Base-by-base conservation (phyloP, 2,888 invertebrate species). In the Dilophus febrilis region DNA sequence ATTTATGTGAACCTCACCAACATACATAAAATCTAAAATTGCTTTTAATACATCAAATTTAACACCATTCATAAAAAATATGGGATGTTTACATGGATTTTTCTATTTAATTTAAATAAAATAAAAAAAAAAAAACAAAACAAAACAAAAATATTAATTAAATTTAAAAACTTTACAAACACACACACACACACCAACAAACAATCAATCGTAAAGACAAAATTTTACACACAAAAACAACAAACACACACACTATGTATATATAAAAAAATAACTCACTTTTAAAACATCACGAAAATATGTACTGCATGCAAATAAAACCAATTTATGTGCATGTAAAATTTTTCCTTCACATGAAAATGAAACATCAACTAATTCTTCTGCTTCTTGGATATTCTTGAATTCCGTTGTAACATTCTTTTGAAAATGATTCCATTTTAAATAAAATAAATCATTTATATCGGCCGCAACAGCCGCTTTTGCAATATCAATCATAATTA, bases 1-100 rank as follows among this genome's bases (percentile, higher is more conserved):
- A 2, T 44, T 44, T 3, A 48, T 43, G 10, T 45, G 44, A 4
- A 48, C 46, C 32, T 48, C 46, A 8, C 48, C 48, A 19, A 43
- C 26, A 30, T 48, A 48, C 41, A 48, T 40, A 34, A 44, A 48
- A 17, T 48, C 44, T 12, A 48, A 37, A 11, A 48, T 44, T 16
- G 46, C 45, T 30, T 45, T 42, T 10, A 48, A 26, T 10, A 48
- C 43, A 19, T 44, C 42, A 35, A 41, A 41, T 28, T 43, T 43
- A 2, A 48, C 45, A 16, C 44, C 45, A 36, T 44, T 44, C 38
- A 48, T 46, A 32, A 43, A 45, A 40, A 48, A 42, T 10, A 44
- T 38, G 17, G 44, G 44, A 40, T 46, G 43, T 14, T 38, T n/a
- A 40, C 40, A 35, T 14, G 42, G 26, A 27, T 41, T 41, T 18